phyloP scores from a whole-genome alignment of 2,888 invertebrate species.

The Petrophora chlorosata region DNA sequence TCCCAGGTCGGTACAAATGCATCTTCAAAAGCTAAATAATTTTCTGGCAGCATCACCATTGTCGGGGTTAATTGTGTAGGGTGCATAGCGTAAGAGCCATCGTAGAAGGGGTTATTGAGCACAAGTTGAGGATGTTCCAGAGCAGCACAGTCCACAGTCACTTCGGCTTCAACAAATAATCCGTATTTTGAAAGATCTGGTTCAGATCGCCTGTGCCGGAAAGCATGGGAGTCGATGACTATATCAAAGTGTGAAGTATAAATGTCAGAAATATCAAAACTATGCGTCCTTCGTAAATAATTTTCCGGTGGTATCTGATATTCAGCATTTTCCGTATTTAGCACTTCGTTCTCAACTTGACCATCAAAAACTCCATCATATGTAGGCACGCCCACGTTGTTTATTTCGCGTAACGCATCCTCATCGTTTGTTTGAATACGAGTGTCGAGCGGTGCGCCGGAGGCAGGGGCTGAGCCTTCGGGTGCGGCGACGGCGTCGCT shows the following conservation, averaged over 20 bases:
- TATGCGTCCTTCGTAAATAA: constrained; percentile 70
- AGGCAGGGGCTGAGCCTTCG: constrained; percentile 43
- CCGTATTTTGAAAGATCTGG: constrained; percentile 76
- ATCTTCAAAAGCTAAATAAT: constrained; percentile 81
- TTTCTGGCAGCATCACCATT: constrained; percentile 74
- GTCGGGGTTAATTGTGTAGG: constrained; percentile 59
- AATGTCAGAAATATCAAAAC: constrained; percentile 75
- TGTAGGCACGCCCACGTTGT: constrained; percentile 77
- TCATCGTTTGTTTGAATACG: constrained; percentile 63
- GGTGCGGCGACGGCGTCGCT: constrained; percentile 61
- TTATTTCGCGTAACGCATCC: constrained; percentile 71
- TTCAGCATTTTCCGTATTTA: constrained; percentile 49
- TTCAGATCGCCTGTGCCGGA: constrained; percentile 67
- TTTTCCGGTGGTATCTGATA: constrained; percentile 53
- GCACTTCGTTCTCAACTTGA: constrained; percentile 50
- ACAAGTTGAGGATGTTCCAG: constrained; percentile 68
- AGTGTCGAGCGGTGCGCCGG: constrained; percentile 47
- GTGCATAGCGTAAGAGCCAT: constrained; percentile 69
- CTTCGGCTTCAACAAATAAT: constrained; percentile 70
- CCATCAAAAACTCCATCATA: constrained; percentile 58
- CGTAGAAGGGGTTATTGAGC: constrained; percentile 80
- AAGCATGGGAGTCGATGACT: constrained; percentile 53
- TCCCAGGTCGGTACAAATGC: constrained; percentile 77
- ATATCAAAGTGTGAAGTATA: constrained; percentile 55
- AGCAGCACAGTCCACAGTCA: constrained; percentile 62